Conservation (phyloP, 2,888 invertebrate species). For the Cephus nigrinus region DNA sequence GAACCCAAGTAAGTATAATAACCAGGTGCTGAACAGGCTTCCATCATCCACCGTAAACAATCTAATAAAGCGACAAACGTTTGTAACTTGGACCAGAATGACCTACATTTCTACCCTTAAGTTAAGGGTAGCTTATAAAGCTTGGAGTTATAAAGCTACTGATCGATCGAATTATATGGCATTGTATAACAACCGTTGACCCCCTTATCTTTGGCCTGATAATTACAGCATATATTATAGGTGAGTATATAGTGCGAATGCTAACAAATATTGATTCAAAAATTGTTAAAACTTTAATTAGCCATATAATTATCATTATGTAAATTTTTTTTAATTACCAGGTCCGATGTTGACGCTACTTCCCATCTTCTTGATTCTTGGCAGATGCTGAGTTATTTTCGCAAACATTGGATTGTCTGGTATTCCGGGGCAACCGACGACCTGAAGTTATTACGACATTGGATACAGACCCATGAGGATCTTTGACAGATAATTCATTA, state of each 20-base stretch:
- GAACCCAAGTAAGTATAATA: constrained; percentile 54
- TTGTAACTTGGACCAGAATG: not conserved
- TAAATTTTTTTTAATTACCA: constrained; percentile 25
- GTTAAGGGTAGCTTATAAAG: not conserved
- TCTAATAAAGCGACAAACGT: constrained; percentile 19
- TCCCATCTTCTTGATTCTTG: constrained; percentile 32
- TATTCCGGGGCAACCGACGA: constrained; percentile 45
- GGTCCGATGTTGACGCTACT: constrained; percentile 29
- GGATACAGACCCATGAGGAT: not conserved
- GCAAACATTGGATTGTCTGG: constrained; percentile 43
- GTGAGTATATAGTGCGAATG: not conserved
- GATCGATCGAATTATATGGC: not conserved
- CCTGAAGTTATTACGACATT: constrained; percentile 28
- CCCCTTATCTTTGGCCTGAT: not conserved
- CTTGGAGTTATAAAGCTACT: not conserved
- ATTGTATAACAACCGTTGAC: not conserved
- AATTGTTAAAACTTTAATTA: not conserved
- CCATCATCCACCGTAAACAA: constrained; percentile 42
- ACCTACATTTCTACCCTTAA: not conserved
- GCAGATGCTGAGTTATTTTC: constrained; percentile 40
- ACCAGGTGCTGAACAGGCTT: constrained; percentile 34
- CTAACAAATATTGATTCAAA: not conserved
- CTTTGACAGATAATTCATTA: not conserved
- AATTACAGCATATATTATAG: not conserved
- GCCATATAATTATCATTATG: not conserved